These are phyloP conservation scores for Pteronura brasiliensis DNA, from an alignment of 2,113 vertebrate species.

Conservation along the genomic window DNA sequence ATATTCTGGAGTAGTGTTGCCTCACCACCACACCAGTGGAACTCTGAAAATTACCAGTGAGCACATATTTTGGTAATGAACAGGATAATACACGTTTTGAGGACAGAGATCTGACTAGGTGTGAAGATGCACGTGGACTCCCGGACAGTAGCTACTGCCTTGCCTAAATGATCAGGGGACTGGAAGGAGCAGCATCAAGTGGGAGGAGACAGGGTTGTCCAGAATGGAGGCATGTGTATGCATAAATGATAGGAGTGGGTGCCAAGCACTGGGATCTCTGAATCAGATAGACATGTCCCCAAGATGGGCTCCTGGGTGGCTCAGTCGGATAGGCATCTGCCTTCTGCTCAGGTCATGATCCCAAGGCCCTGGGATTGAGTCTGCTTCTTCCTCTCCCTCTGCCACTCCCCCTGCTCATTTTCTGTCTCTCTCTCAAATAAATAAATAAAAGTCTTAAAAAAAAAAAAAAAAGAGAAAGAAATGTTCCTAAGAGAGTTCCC, in stretches of 20 bases:
- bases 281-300: neutral
- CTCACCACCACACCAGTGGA: neutral
- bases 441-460: no score
- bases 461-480: neutral
- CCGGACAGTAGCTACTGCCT: neutral
- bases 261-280: no score
- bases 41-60: neutral
- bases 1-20: neutral
- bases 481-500: neutral
- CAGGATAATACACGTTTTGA: neutral
- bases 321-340: no score
- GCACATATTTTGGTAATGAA: neutral
- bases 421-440: no score
- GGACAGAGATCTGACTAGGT: neutral
- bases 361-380: no score
- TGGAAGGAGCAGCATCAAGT: neutral
- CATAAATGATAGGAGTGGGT: neutral
- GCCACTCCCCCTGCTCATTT: no score
- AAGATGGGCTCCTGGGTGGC: no score
- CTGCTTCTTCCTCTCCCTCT: no score
- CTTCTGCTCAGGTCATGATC: no score
- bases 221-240: neutral
- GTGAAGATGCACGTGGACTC: no score
- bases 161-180: neutral
- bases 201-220: neutral